Conservation (phyloP, 2,888 invertebrate genomes). For the Cryptocheilus praepositus region DNA sequence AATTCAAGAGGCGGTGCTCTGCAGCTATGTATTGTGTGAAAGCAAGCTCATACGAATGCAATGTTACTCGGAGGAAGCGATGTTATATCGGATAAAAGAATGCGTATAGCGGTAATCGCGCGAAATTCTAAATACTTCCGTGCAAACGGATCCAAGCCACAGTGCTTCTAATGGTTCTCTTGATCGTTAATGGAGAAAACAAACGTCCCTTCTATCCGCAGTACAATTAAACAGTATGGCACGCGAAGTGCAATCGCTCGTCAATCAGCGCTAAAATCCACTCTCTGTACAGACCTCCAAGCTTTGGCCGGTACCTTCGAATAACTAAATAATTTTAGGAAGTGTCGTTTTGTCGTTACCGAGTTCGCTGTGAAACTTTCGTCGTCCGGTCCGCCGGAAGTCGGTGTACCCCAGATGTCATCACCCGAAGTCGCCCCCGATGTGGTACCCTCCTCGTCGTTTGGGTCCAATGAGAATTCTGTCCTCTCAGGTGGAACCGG, state of each 20-base stretch:
- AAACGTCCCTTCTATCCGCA: no score
- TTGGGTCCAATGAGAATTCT: constrained; percentile 68
- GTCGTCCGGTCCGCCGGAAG: constrained; percentile 88
- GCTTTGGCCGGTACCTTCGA: constrained; percentile 51
- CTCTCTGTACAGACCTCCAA: constrained; percentile 15
- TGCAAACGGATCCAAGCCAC: no score
- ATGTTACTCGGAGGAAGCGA: neutral
- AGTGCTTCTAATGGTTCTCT: no score
- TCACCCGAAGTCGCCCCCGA: constrained; percentile 90
- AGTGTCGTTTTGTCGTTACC: constrained; percentile 57
- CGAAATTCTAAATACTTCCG: constrained; percentile 3
- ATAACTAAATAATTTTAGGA: constrained; percentile 29
- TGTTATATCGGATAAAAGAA: neutral
- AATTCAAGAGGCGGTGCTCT: neutral
- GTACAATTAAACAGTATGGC: no score
- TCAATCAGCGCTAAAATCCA: neutral
- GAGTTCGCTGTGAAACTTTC: constrained; percentile 77
- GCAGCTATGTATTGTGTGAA: neutral
- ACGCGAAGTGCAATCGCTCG: no score
- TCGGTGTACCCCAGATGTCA: constrained; percentile 93
- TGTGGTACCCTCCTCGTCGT: constrained; percentile 86
- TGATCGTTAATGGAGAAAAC: no score
- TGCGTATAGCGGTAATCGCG: neutral
- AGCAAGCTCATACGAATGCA: constrained; percentile 11
- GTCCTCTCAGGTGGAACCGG: constrained; percentile 71